Percentiles rank a stretch among this genome's conserved stretches.
Evolutionary conservation across 2,888 invertebrate species (phyloP).

Genomic region (Eurytoma adleriae): DNA sequence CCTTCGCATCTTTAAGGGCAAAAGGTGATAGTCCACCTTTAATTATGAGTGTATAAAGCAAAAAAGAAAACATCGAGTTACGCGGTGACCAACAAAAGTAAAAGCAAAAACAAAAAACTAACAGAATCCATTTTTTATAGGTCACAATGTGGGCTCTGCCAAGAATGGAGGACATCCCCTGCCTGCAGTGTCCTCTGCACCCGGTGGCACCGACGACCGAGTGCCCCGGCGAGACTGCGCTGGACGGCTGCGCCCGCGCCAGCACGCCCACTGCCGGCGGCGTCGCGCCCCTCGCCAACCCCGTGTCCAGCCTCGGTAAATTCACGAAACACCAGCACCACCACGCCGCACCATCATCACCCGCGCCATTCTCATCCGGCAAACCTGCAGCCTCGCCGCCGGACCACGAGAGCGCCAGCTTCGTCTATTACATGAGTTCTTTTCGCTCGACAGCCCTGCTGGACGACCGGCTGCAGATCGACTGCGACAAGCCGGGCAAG

Average conservation of each 20-base stretch:
- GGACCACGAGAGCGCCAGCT: conserved; percentile 3
- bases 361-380: conserved; percentile 22
- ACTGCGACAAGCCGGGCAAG: conserved; percentile 86
- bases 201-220: conserved; percentile 60
- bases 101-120: too few species aligned
- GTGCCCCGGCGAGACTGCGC: background rate
- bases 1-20: too few species aligned
- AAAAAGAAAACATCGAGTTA: too few species aligned
- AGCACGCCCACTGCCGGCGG: conserved; percentile 61
- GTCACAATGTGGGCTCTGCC: conserved; percentile 81
- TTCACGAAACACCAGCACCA: conserved; percentile 15
- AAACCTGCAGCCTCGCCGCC: background rate
- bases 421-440: conserved; percentile 55
- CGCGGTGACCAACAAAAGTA: too few species aligned
- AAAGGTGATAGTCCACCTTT: too few species aligned
- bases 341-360: conserved; percentile 23
- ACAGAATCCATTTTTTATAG: conserved; percentile 64
- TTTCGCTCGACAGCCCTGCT: conserved; percentile 73
- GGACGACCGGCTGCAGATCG: conserved; percentile 84
- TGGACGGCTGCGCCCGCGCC: conserved; percentile 49
- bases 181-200: conserved; percentile 78
- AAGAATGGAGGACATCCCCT: conserved; percentile 85
- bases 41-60: too few species aligned
- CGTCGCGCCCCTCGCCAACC: conserved; percentile 63
- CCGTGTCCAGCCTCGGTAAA: conserved; percentile 69